Evolutionary conservation across 2,888 invertebrate genomes (phyloP), one percentile per base, ranked within the genome.

Genomic region (Rosalia funebris): DNA sequence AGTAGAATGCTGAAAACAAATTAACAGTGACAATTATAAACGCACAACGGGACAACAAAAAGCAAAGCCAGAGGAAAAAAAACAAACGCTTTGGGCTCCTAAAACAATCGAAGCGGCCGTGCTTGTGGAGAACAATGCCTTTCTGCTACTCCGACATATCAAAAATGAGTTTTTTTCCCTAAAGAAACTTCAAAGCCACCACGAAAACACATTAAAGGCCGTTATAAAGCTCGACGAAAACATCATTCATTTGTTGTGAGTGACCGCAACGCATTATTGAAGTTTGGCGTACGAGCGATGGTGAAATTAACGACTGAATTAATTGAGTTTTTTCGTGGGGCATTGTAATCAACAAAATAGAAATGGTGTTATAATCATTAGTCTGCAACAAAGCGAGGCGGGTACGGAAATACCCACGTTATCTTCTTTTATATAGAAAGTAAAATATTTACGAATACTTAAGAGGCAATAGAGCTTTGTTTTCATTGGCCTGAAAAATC

Each of bases 181-280:
- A 39, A 50, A 39, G 39, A 39, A 39, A 39, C 41, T 50, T 41
- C 25, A 50, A 42, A 53, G 53, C 41, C 42, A 31, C 31, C 16
- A 31, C 32, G 53, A 53, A 53, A 53, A 53, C 39, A 50, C 50
- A 50, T 50, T 50, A 50, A 20, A 39, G 50, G 17, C 9, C 44
- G 19, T 14, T 14, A 44, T 37, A 19, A 15, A 25, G 20, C 20
- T 37, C 19, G 36, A 12, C 14, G 37, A 34, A 48, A 37, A 37
- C 48, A 44, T 44, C 20, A 36, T 48, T 37, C 48, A 37, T 48
- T 37, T 37, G 37, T 48, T 48, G 17, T 37, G 19, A 48, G 11
- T 50, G 50, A 48, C 50, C 39, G 14, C 44, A 25, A 34, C 45
- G 19, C 48, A 36, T 48, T 36, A 48, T 48, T 48, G 48, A 48